These are phyloP conservation scores for Chironomus tentans DNA, from an alignment of 2,888 invertebrate genomes.

Conservation along the genomic window DNA sequence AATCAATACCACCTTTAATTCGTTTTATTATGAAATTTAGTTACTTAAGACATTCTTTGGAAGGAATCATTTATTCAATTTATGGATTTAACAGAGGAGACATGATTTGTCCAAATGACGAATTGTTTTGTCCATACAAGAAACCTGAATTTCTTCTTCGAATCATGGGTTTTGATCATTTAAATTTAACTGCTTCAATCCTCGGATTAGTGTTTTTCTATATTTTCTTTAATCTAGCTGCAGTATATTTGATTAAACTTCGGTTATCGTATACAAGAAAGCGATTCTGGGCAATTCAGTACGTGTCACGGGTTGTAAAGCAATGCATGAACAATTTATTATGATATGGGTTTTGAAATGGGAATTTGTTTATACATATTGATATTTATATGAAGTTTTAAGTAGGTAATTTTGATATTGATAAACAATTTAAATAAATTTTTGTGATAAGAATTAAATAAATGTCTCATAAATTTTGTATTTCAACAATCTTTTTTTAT, in stretches of 20 bases:
- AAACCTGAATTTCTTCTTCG: constrained; percentile 64
- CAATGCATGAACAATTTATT: constrained; percentile 33
- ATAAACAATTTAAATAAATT: too few species aligned
- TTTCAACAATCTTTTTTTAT: too few species aligned
- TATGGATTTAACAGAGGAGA: constrained; percentile 67
- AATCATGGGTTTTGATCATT: constrained; percentile 63
- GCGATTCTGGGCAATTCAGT: constrained; percentile 54
- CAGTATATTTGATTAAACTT: constrained; percentile 63
- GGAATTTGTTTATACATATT: too few species aligned
- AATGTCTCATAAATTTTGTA: too few species aligned
- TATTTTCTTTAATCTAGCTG: constrained; percentile 53
- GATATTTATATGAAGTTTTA: too few species aligned
- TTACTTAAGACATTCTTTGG: constrained; percentile 71
- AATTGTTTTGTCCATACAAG: constrained; percentile 66
- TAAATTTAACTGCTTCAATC: constrained; percentile 59
- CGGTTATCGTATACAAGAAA: constrained; percentile 61
- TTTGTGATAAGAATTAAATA: too few species aligned
- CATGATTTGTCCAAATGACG: constrained; percentile 61
- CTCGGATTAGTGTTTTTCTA: constrained; percentile 61
- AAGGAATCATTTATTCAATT: constrained; percentile 69
- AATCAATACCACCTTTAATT: constrained; percentile 54
- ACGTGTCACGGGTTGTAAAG: constrained; percentile 61
- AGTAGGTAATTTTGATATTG: too few species aligned
- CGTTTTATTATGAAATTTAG: constrained; percentile 71
- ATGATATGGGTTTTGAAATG: not conserved